These are phyloP conservation scores for Haemorhous mexicanus DNA, from an alignment of 2,113 vertebrate genomes.

Conservation along the genomic window DNA sequence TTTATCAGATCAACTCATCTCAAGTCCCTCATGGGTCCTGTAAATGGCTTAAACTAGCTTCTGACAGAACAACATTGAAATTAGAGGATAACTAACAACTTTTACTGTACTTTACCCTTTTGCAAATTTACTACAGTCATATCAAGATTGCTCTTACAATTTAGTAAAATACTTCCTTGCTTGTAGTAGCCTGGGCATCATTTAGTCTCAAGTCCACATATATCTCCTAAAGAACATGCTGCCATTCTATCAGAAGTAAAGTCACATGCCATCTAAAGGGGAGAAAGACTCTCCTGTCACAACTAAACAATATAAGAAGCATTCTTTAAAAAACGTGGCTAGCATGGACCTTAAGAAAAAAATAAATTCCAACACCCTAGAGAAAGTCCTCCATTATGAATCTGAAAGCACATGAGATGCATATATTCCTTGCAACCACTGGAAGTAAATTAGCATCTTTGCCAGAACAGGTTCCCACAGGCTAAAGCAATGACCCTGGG, in stretches of 20 bases:
- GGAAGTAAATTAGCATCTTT: not conserved
- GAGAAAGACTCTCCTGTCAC: not conserved
- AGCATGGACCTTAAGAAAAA: not conserved
- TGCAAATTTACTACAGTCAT: not conserved
- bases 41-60: constrained; percentile 23
- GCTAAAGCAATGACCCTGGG: not conserved
- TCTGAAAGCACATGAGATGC: not conserved
- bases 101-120: not conserved
- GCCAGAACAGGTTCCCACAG: not conserved
- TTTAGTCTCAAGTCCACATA: not conserved
- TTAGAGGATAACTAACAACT: constrained; percentile 6
- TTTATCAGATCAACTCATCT: constrained; percentile 23
- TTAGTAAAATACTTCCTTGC: not conserved
- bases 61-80: constrained; percentile 36
- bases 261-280: not conserved
- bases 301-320: not conserved
- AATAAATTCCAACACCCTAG: not conserved
- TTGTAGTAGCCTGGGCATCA: not conserved
- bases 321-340: not conserved
- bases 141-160: not conserved
- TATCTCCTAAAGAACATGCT: not conserved
- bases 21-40: not conserved
- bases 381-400: not conserved
- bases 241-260: not conserved
- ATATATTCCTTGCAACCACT: not conserved